Evolutionary conservation across 1,140 invertebrate genomes (phyloP).

Genomic region (Phymorhynchus buccinoides): DNA sequence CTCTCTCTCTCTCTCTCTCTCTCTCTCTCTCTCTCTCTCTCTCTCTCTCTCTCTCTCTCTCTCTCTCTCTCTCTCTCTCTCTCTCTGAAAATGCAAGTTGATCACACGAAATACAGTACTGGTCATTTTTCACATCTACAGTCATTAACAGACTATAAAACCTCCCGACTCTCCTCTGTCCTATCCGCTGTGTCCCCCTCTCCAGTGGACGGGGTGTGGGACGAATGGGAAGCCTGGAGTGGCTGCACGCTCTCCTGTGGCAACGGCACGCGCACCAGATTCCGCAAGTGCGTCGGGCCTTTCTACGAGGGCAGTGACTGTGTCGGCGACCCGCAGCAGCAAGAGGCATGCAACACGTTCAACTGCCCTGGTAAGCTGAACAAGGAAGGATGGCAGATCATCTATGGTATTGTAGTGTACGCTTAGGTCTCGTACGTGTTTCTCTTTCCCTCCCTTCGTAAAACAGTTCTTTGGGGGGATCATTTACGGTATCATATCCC

Average conservation of each 20-base stretch:
- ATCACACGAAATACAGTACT: too few species aligned
- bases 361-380: constrained; percentile 61
- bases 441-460: neutral
- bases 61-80: too few species aligned
- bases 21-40: too few species aligned
- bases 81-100: too few species aligned
- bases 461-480: too few species aligned
- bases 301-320: constrained; percentile 51
- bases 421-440: too few species aligned
- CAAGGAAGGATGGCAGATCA: neutral
- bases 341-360: constrained; percentile 46
- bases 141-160: neutral
- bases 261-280: constrained; percentile 84
- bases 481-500: too few species aligned
- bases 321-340: constrained; percentile 39
- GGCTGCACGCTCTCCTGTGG: constrained; percentile 91
- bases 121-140: neutral
- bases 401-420: too few species aligned
- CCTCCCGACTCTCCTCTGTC: too few species aligned
- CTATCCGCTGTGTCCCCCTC: neutral
- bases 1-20: too few species aligned
- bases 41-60: too few species aligned
- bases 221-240: constrained; percentile 83
- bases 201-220: constrained; percentile 77
- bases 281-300: constrained; percentile 52